Conservation (phyloP, 2,888 invertebrate species). For the Epiblema foenella region DNA sequence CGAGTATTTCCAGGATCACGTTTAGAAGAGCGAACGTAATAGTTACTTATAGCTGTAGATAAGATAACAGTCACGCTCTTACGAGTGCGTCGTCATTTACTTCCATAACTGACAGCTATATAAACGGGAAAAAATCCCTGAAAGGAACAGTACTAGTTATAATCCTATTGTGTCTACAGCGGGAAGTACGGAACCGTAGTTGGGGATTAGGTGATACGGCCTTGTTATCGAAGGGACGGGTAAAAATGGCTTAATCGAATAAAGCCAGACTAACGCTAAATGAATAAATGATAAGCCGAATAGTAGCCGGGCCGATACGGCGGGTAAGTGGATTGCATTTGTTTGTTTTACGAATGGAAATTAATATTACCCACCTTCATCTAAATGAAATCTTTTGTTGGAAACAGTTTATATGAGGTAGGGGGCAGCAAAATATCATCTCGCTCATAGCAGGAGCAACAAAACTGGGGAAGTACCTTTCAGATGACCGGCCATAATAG, state of each 20-base stretch:
- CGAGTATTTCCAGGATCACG: too few relatives aligned
- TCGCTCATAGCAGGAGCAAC: not conserved
- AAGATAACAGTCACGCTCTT: too few relatives aligned
- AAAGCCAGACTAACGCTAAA: conserved; percentile 29
- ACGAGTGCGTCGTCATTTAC: too few relatives aligned
- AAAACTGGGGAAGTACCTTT: too few relatives aligned
- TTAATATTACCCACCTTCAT: not conserved
- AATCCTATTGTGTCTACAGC: conserved; percentile 4
- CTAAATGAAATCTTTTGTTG: not conserved
- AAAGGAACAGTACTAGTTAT: conserved; percentile 1
- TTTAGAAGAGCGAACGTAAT: too few relatives aligned
- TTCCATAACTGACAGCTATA: not conserved
- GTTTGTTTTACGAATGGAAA: conserved; percentile 19
- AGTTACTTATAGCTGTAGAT: too few relatives aligned
- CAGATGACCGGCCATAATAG: too few relatives aligned
- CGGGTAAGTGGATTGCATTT: conserved; percentile 22
- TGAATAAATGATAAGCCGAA: conserved; percentile 36
- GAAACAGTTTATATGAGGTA: not conserved
- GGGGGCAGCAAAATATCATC: not conserved
- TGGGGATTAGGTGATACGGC: conserved; percentile 28
- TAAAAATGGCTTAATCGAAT: conserved; percentile 40
- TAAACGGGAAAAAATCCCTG: not conserved
- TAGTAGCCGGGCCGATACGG: not conserved
- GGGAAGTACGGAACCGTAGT: conserved; percentile 16
- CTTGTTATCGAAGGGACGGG: conserved; percentile 29